Evolutionary conservation across 2,888 invertebrate species (phyloP).

Genomic region (Parthenolecanium corni): DNA sequence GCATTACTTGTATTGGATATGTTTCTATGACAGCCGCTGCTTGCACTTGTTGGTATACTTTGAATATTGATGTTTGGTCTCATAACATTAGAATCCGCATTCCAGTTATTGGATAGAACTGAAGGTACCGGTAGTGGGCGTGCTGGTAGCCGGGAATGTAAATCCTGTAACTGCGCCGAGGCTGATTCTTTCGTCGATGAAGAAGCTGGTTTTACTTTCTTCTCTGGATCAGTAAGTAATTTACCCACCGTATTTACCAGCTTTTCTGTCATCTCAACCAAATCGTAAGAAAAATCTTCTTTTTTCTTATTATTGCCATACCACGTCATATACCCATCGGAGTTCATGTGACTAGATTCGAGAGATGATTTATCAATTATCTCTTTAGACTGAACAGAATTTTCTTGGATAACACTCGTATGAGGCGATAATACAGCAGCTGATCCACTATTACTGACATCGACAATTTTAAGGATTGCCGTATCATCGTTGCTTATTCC

Average conservation of each 20-base stretch:
- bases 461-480: constrained; percentile 11
- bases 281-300: constrained; percentile 29
- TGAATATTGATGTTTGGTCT: no score
- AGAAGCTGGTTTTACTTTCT: not conserved
- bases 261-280: constrained; percentile 31
- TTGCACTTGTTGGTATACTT: no score
- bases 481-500: not conserved
- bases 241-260: constrained; percentile 30
- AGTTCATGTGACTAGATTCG: constrained; percentile 19
- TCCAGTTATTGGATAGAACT: no score
- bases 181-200: no score
- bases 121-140: no score
- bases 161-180: no score
- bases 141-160: no score
- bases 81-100: no score
- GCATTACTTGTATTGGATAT: no score
- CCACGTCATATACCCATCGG: constrained; percentile 12
- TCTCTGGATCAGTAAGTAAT: constrained; percentile 17
- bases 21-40: no score
- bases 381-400: not conserved
- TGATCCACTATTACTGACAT: not conserved
- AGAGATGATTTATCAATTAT: not conserved
- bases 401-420: constrained; percentile 15
- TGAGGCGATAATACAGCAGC: constrained; percentile 1
- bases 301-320: constrained; percentile 18